phyloP scores from a whole-genome alignment of 2,113 vertebrate species.

The Eira barbara region DNA sequence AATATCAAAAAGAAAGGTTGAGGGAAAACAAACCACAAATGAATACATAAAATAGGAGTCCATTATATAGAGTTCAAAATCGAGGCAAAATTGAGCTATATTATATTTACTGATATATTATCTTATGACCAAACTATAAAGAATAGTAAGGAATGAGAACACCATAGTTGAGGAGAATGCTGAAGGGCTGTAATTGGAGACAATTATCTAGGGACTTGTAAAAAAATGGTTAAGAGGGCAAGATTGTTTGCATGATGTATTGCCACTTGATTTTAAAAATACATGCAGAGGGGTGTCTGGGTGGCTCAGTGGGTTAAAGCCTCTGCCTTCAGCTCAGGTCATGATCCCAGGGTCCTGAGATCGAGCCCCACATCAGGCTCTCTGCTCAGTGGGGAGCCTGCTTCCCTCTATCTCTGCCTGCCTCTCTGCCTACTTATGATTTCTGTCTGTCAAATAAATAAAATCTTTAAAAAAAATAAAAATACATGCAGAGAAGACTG shows the following conservation, averaged over 20 bases:
- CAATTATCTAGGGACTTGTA: background rate
- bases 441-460: too few species aligned
- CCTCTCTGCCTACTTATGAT: too few species aligned
- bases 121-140: background rate
- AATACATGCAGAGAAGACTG: background rate
- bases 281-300: background rate
- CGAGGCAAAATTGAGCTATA: background rate
- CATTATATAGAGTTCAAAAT: background rate
- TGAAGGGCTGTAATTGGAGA: background rate
- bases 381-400: too few species aligned
- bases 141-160: background rate
- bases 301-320: too few species aligned
- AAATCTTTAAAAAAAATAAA: background rate
- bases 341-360: too few species aligned
- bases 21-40: background rate
- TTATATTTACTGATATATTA: background rate
- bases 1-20: background rate
- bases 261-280: background rate
- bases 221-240: background rate
- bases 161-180: background rate
- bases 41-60: background rate
- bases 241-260: background rate
- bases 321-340: too few species aligned
- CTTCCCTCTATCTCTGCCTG: too few species aligned
- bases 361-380: too few species aligned